phyloP scores from a whole-genome alignment of 2,113 vertebrate species.

The Esox niger region DNA sequence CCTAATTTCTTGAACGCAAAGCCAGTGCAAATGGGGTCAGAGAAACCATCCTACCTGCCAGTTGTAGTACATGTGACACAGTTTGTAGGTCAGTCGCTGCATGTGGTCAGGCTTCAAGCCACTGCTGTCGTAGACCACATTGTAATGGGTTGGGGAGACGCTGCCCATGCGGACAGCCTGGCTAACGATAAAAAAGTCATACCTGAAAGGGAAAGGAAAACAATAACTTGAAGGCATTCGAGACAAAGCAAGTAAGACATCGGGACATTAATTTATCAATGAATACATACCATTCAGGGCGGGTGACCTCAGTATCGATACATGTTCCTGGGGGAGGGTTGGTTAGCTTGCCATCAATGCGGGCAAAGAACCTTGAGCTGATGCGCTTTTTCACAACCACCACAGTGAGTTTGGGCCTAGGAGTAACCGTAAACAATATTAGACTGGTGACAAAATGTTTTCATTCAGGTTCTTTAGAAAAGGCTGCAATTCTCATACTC shows the following conservation, averaged over 20 bases:
- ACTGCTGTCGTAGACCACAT: conserved; percentile 88
- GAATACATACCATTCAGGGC: conserved; percentile 86
- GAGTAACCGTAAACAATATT: neutral
- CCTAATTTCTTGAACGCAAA: too few relatives aligned
- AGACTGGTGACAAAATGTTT: too few relatives aligned
- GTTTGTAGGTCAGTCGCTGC: conserved; percentile 92
- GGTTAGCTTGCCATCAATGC: conserved; percentile 62
- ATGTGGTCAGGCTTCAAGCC: conserved; percentile 90
- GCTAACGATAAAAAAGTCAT: conserved; percentile 92
- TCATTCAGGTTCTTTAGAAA: neutral
- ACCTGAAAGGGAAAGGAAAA: conserved; percentile 68
- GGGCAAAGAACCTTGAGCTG: conserved; percentile 81
- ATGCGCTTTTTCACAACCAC: conserved; percentile 94
- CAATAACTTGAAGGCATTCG: too few relatives aligned
- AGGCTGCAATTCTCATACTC: conserved; percentile 63
- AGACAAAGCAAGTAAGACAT: too few relatives aligned
- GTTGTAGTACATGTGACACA: conserved; percentile 96
- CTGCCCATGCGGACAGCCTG: conserved; percentile 83
- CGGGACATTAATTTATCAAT: neutral
- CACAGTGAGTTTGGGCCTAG: conserved; percentile 85
- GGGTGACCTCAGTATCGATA: conserved; percentile 85
- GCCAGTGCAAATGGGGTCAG: too few relatives aligned
- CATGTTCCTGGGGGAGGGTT: conserved; percentile 92
- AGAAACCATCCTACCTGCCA: conserved; percentile 79
- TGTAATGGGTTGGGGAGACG: conserved; percentile 90